A percentile compares a stretch with the other conserved stretches of the same genome.
phyloP scores from a whole-genome alignment of 2,113 vertebrate genomes.

The Ranitomeya imitator region DNA sequence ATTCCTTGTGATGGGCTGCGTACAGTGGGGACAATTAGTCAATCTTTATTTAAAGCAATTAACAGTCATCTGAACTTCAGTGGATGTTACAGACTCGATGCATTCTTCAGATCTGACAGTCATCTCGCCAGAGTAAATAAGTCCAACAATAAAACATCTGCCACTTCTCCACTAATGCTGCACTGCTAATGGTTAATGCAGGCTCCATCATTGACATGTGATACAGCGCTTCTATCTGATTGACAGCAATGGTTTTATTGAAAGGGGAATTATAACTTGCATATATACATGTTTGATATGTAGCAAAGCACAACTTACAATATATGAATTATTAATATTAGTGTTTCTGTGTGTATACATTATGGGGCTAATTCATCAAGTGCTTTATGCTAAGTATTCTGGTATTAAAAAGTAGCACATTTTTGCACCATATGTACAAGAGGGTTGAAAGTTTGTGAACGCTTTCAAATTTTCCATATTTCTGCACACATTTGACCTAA shows the following conservation, averaged over 20 bases:
- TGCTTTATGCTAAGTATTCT: too few relatives aligned
- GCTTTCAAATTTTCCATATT: too few relatives aligned
- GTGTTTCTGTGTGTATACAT: too few relatives aligned
- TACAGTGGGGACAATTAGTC: conserved; percentile 67
- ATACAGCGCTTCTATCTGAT: neutral
- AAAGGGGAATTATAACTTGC: neutral
- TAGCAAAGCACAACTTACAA: neutral
- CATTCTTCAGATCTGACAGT: conserved; percentile 40
- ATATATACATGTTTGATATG: neutral
- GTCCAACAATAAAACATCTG: conserved; percentile 29
- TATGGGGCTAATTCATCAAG: too few relatives aligned
- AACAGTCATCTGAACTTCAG: conserved; percentile 44
- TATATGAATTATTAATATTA: too few relatives aligned
- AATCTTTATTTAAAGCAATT: conserved; percentile 57
- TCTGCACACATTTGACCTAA: too few relatives aligned
- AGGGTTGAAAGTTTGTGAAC: too few relatives aligned
- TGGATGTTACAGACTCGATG: conserved; percentile 20
- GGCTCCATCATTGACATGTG: neutral
- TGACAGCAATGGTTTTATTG: neutral
- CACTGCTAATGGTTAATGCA: neutral
- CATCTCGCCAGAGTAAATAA: conserved; percentile 22
- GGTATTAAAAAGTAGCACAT: too few relatives aligned
- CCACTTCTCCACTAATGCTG: neutral
- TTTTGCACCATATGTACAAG: too few relatives aligned
- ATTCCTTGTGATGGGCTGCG: conserved; percentile 61